These are phyloP conservation scores for Nycticebus coucang DNA, from an alignment of 2,113 vertebrate genomes.

Conservation along the genomic window DNA sequence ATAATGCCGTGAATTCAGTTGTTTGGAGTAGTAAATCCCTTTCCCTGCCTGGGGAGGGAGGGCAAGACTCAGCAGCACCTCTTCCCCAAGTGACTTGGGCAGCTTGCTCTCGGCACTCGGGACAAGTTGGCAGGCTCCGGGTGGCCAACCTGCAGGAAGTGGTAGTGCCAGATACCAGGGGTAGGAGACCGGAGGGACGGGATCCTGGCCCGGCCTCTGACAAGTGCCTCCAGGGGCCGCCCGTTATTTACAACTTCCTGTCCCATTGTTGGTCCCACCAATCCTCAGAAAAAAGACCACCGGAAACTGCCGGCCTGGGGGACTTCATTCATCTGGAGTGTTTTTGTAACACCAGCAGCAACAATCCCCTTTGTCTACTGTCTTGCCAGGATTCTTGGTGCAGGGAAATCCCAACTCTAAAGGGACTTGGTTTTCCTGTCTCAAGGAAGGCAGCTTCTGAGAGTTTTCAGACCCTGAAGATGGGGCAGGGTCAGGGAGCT, in stretches of 20 bases:
- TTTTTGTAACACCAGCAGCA: conserved; percentile 64
- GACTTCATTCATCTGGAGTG: conserved; percentile 40
- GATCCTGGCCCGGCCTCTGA: conserved; percentile 50
- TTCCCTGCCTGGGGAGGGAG: neutral
- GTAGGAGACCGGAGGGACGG: conserved; percentile 54
- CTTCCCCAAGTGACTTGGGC: neutral
- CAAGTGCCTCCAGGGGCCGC: conserved; percentile 40
- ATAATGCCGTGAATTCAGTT: neutral
- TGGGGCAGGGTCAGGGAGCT: neutral
- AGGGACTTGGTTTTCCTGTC: conserved; percentile 54
- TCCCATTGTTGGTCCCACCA: conserved; percentile 56
- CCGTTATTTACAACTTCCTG: conserved; percentile 49
- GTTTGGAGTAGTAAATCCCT: neutral
- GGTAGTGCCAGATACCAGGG: conserved; percentile 64
- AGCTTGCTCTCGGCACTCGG: neutral
- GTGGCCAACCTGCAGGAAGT: conserved; percentile 56
- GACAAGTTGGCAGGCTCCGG: neutral
- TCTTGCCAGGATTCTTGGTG: neutral
- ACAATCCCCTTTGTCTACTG: conserved; percentile 69
- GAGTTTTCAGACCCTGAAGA: neutral
- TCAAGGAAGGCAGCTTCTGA: neutral
- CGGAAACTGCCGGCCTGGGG: conserved; percentile 10
- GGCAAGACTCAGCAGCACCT: neutral
- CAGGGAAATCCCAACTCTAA: conserved; percentile 51
- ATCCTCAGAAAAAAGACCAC: conserved; percentile 37